Conservation (phyloP, 2,113 vertebrate genomes). For the Centropristis striata region DNA sequence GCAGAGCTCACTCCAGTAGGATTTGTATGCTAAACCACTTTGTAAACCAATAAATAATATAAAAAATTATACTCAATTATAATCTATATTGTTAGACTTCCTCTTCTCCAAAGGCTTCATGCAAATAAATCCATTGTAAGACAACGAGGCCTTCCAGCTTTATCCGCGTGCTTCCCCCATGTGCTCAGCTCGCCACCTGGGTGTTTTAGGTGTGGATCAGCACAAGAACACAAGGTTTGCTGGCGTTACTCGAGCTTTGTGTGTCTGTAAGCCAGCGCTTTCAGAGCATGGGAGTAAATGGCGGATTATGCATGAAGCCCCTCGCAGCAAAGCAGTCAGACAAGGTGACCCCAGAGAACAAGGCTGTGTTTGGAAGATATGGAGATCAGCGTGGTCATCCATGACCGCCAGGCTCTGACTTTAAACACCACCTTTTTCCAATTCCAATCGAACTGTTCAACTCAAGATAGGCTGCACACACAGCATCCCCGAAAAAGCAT, state of each 20-base stretch:
- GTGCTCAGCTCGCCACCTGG: slow-evolving; percentile 33
- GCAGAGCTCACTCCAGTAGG: neutral
- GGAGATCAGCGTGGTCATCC: slow-evolving; percentile 80
- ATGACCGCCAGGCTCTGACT: slow-evolving; percentile 56
- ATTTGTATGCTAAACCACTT: slow-evolving; percentile 37
- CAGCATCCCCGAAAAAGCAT: slow-evolving; percentile 1
- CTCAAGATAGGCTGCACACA: neutral
- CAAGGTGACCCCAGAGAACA: slow-evolving; percentile 78
- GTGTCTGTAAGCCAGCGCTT: slow-evolving; percentile 46
- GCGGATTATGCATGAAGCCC: slow-evolving; percentile 68
- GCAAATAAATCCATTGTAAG: slow-evolving; percentile 46
- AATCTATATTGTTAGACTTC: slow-evolving; percentile 11
- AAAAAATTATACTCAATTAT: slow-evolving; percentile 4
- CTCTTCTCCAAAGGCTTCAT: slow-evolving; percentile 14
- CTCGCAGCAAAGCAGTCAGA: slow-evolving; percentile 56
- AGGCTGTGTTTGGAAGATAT: slow-evolving; percentile 77
- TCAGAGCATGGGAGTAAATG: slow-evolving; percentile 46
- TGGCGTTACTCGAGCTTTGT: slow-evolving; percentile 20
- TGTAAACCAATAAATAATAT: slow-evolving; percentile 29
- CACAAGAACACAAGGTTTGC: slow-evolving; percentile 35
- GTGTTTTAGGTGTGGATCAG: slow-evolving; percentile 50
- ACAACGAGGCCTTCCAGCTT: slow-evolving; percentile 40
- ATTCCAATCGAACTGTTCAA: slow-evolving; percentile 1
- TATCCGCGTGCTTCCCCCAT: slow-evolving; percentile 13
- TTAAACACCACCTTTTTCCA: slow-evolving; percentile 13